A percentile compares a stretch with the other conserved stretches of the same genome.
Evolutionary conservation across 1,140 invertebrate species (phyloP).

Genomic region (Argopecten irradians): DNA sequence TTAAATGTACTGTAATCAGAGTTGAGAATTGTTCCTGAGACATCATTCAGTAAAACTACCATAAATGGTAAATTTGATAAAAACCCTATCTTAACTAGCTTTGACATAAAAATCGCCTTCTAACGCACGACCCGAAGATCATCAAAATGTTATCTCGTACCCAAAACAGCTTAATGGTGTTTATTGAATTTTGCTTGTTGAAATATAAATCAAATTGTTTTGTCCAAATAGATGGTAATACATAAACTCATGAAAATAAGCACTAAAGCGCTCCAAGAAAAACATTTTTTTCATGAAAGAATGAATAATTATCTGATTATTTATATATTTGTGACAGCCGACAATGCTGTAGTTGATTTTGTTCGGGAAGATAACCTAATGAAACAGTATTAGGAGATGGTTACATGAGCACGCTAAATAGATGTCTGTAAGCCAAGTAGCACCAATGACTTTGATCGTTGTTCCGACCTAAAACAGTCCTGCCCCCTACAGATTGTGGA

Average conservation of each 20-base stretch:
- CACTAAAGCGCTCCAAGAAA: too few relatives aligned
- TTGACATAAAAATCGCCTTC: neutral
- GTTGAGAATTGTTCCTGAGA: neutral
- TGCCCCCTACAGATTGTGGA: constrained; percentile 1
- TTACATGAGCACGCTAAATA: neutral
- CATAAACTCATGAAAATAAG: neutral
- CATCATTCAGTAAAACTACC: constrained; percentile 10
- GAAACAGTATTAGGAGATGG: neutral
- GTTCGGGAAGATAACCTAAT: neutral
- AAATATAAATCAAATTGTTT: neutral
- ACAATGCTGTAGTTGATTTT: neutral
- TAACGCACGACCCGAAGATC: neutral
- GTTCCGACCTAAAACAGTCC: neutral
- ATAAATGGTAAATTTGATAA: neutral
- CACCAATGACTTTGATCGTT: neutral
- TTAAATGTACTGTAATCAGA: neutral
- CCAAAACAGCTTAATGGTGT: neutral
- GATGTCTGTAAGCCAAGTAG: neutral
- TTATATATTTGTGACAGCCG: neutral
- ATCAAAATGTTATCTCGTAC: neutral
- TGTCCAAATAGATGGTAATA: neutral
- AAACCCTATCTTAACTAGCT: neutral
- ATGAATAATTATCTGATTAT: too few relatives aligned
- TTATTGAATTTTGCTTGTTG: neutral
- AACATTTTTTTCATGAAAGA: too few relatives aligned